Conservation (phyloP, 2,113 vertebrate species). For the Pedetes capensis region DNA sequence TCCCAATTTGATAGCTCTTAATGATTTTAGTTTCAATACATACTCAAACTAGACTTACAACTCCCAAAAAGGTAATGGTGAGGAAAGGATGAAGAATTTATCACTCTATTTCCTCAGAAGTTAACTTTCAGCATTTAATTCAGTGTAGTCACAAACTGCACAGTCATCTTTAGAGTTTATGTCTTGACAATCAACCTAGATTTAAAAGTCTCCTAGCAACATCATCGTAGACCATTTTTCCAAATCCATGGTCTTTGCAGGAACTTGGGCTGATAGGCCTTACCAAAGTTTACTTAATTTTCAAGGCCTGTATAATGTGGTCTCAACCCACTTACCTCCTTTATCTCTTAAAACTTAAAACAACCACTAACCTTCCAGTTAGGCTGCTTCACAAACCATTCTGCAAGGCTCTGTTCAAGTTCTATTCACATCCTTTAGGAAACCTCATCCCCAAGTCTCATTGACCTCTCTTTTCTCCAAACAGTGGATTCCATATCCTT, state of each 20-base stretch:
- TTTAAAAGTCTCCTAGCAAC: not conserved
- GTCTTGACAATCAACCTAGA: not conserved
- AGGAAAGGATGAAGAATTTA: not conserved
- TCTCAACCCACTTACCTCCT: not conserved
- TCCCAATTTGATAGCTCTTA: not conserved
- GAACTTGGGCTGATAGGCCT: not conserved
- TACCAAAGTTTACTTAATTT: not conserved
- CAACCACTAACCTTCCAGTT: not conserved
- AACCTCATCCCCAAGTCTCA: not conserved
- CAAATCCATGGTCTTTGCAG: not conserved
- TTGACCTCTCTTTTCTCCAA: not conserved
- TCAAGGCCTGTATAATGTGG: not conserved
- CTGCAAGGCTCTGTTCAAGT: not conserved
- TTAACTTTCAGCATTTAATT: not conserved
- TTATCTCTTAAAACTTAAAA: not conserved
- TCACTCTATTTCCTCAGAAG: not conserved
- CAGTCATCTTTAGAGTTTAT: not conserved
- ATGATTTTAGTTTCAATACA: constrained; percentile 29
- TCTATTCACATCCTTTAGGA: not conserved
- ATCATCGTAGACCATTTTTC: not conserved
- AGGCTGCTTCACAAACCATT: not conserved
- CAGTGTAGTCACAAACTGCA: not conserved
- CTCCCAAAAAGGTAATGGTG: not conserved
- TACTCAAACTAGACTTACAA: not conserved
- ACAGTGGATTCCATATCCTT: not conserved